Conservation (phyloP, 2,888 invertebrate species). For the Polyommatus iphigenia region DNA sequence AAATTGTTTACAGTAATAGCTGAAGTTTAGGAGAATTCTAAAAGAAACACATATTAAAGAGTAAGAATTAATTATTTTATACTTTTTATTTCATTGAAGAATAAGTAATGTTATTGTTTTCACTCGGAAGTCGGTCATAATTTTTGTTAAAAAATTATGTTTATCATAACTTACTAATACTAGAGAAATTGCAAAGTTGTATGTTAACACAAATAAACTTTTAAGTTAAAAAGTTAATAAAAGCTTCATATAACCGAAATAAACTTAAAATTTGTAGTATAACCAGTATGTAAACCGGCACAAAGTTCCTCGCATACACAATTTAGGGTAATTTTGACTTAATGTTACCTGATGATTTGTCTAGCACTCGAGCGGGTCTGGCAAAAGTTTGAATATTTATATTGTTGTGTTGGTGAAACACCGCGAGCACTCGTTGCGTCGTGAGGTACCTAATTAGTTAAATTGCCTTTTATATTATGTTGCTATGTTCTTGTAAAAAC, state of each 20-base stretch:
- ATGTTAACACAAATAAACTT: not conserved
- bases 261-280: not conserved
- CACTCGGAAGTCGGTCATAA: too few species aligned
- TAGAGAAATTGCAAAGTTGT: not conserved
- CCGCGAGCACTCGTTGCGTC: slow-evolving; percentile 2
- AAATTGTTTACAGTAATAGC: too few species aligned
- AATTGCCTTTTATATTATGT: not conserved
- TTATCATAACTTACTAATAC: not conserved
- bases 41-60: too few species aligned
- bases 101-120: too few species aligned
- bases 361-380: slow-evolving; percentile 9
- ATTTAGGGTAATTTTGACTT: not conserved
- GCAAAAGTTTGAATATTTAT: slow-evolving; percentile 28
- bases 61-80: too few species aligned
- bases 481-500: not conserved
- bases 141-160: too few species aligned
- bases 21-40: too few species aligned
- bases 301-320: not conserved
- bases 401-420: not conserved
- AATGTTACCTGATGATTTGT: slow-evolving; percentile 11
- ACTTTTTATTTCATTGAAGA: too few species aligned
- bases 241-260: not conserved
- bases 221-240: not conserved
- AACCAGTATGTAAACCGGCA: not conserved
- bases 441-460: slow-evolving; percentile 9